Base-by-base conservation (phyloP, 2,797 vertebrate genomes). In the Craterocephalus amniculus region DNA sequence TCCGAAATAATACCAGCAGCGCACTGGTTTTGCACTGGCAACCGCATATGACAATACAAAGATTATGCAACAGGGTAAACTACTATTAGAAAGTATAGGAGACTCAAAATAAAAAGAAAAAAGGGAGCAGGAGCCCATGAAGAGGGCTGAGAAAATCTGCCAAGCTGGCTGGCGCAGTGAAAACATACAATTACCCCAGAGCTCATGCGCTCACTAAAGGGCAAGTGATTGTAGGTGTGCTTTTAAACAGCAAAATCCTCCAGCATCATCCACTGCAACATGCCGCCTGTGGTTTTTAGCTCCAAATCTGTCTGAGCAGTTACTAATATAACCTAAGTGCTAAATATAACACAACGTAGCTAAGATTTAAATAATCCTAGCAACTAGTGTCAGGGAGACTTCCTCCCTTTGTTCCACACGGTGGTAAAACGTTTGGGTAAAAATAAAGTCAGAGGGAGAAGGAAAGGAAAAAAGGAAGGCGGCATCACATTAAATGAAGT, bases 121-220 rank as follows among this genome's bases (percentile, higher is more conserved):
- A 34, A 5, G 26, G 34, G 34, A 34, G 0, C 63, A 78, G 81
- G 80, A 79, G 85, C 83, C 68, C 27, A 57, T 22, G 29, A 79
- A 81, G 67, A 77, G 73, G 80, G 52, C 6, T 22, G 54, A 70
- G 74, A 72, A 52, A 67, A 78, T 75, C 69, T 75, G 79, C 87
- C 83, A 85, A 82, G 65, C 84, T 76, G 78, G 58, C 80, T 72
- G 32, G 52, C 49, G 65, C 68, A 87, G 80, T 76, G 79, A 89
- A 89, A 89, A 88, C 87, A 81, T 89, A 81, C 80, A 91, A 92
- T 92, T 88, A 91, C 66, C 64, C 12, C 2, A 70, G 67, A 81
- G 73, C 84, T 86, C 78, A 71, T 79, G 74, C 63, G 72, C 83
- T 88, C 79, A 69, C 66, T 43, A 62, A 55, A 71, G 80, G 75